Conservation (phyloP, 92 coral and sea anemone genomes). For the Diadumene lineata region DNA sequence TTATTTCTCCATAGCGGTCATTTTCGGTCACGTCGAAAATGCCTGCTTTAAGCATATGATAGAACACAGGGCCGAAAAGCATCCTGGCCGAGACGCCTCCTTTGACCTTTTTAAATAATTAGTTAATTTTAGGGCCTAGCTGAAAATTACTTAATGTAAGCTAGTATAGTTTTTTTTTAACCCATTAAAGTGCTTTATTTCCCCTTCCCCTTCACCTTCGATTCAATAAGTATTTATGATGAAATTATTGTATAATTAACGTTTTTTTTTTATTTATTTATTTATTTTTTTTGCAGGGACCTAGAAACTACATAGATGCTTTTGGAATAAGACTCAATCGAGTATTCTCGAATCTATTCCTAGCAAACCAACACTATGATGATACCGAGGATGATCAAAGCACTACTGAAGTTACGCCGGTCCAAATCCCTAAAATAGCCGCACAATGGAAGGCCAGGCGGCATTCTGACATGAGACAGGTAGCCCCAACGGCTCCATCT, state of each 20-base stretch:
- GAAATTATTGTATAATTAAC: not conserved
- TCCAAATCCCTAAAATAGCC: slow-evolving; percentile 13
- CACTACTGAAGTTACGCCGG: not conserved
- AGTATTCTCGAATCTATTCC: slow-evolving; percentile 29
- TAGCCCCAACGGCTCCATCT: slow-evolving; percentile 1
- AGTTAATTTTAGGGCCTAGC: too few species aligned
- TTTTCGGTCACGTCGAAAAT: too few species aligned
- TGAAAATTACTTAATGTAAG: too few species aligned
- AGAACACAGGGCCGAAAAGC: too few species aligned
- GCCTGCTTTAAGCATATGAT: too few species aligned
- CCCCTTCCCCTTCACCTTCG: too few species aligned
- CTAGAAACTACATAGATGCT: slow-evolving; percentile 25
- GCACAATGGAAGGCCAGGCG: slow-evolving; percentile 12
- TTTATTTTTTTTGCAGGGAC: not conserved
- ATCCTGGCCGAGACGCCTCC: too few species aligned
- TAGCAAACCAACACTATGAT: slow-evolving; percentile 4
- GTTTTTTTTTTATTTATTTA: not conserved
- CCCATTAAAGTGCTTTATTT: too few species aligned
- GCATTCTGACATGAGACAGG: not conserved
- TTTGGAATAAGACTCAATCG: slow-evolving; percentile 23
- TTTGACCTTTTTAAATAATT: too few species aligned
- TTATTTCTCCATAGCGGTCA: too few species aligned
- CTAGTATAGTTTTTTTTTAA: too few species aligned
- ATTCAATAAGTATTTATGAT: too few species aligned
- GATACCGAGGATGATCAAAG: slow-evolving; percentile 14